A percentile compares a stretch with the other conserved stretches of the same genome.
Conservation (phyloP, 2,113 vertebrate species). For the Cercocebus atys region DNA sequence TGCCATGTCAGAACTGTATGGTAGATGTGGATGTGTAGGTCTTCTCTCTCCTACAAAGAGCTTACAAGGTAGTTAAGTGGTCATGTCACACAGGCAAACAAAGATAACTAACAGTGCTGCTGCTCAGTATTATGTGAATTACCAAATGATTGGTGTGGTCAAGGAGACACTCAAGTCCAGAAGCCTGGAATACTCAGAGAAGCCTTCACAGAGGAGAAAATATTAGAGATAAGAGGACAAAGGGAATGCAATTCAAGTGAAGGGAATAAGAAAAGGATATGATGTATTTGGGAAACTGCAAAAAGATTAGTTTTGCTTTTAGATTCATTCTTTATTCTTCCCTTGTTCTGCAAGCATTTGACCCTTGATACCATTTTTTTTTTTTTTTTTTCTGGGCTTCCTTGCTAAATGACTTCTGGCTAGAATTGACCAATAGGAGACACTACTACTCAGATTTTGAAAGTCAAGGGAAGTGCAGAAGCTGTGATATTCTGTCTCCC, state of each 20-base stretch:
- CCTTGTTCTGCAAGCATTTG: not conserved
- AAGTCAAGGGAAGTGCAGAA: not conserved
- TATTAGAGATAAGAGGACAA: constrained; percentile 14
- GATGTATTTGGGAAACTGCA: not conserved
- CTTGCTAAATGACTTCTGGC: not conserved
- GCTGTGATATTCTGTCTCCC: too few relatives aligned
- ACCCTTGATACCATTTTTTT: not conserved
- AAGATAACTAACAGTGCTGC: not conserved
- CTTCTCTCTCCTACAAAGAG: not conserved
- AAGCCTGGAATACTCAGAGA: not conserved
- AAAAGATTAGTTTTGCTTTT: constrained; percentile 26
- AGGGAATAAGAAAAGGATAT: not conserved
- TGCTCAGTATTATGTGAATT: not conserved
- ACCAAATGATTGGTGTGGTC: not conserved
- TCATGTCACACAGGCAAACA: not conserved
- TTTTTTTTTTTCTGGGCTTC: not conserved
- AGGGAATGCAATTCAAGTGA: not conserved
- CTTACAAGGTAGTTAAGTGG: not conserved
- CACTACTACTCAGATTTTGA: not conserved
- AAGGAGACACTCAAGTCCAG: not conserved
- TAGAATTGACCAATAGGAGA: not conserved
- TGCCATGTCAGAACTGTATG: not conserved
- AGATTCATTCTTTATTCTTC: not conserved
- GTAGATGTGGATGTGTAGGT: not conserved
- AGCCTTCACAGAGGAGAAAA: not conserved